Conservation (phyloP, 2,797 vertebrate genomes). For the Sorex maritimensis region DNA sequence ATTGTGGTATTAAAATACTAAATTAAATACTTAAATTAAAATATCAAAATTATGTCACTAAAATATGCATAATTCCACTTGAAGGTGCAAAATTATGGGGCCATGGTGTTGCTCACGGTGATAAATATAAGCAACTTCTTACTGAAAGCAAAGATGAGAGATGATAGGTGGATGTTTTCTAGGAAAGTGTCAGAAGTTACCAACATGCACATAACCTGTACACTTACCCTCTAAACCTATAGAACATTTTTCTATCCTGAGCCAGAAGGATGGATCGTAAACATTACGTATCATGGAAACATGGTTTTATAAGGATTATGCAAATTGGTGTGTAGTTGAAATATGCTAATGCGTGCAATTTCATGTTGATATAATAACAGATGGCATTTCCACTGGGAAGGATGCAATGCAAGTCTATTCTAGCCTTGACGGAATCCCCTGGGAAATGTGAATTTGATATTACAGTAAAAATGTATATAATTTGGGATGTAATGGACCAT, state of each 20-base stretch:
- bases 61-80: not conserved
- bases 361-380: constrained; percentile 80
- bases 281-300: not conserved
- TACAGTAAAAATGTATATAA: constrained; percentile 73
- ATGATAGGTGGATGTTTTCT: not conserved
- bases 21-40: too few relatives aligned
- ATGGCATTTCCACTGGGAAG: constrained; percentile 78
- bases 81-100: not conserved
- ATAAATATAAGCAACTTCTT: not conserved
- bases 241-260: not conserved
- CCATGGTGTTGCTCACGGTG: not conserved
- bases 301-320: constrained; percentile 36
- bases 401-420: constrained; percentile 69
- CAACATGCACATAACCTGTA: not conserved
- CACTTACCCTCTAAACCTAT: not conserved
- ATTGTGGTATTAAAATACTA: not conserved
- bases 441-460: constrained; percentile 70
- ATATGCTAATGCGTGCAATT: constrained; percentile 71
- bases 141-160: not conserved
- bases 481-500: constrained; percentile 68
- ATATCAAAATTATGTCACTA: not conserved
- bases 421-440: constrained; percentile 69
- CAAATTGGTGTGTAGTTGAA: constrained; percentile 81
- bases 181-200: not conserved
- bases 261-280: not conserved